A percentile compares a stretch with the other conserved stretches of the same genome.
These are phyloP conservation scores for Sebastes vulpes DNA, from an alignment of 2,797 vertebrate genomes.

Conservation along the genomic window DNA sequence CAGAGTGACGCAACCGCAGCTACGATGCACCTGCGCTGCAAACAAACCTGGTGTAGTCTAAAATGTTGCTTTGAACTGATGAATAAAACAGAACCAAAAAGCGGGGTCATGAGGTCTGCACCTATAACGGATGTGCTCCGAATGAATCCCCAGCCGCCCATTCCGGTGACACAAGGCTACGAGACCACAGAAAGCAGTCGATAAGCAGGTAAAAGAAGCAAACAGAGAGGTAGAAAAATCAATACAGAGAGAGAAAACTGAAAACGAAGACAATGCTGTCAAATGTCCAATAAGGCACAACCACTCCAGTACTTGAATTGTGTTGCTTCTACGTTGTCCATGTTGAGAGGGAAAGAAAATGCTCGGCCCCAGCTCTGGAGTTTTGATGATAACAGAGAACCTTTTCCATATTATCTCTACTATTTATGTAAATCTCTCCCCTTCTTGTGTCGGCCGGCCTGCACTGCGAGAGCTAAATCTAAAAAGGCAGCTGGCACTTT, in stretches of 20 bases:
- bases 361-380: conserved; percentile 45
- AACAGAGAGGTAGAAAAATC: not conserved
- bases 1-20: conserved; percentile 22
- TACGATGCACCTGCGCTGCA: conserved; percentile 22
- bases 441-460: conserved; percentile 41
- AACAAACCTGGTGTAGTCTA: not conserved
- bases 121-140: not conserved
- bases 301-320: not conserved
- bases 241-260: conserved; percentile 3
- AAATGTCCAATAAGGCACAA: not conserved
- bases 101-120: not conserved
- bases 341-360: conserved; percentile 9
- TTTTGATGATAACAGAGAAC: conserved; percentile 68
- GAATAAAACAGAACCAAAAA: not conserved
- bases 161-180: not conserved
- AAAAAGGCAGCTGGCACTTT: conserved; percentile 55
- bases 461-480: conserved; percentile 24
- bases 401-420: conserved; percentile 51
- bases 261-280: conserved; percentile 11
- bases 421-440: conserved; percentile 69
- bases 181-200: conserved; percentile 17
- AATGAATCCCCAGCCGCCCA: not conserved
- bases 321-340: not conserved
- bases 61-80: not conserved
- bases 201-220: conserved; percentile 19